Evolutionary conservation across 1,140 invertebrate genomes (phyloP), one percentile per base, ranked within the genome.

Genomic region (Caerostris extrusa): DNA sequence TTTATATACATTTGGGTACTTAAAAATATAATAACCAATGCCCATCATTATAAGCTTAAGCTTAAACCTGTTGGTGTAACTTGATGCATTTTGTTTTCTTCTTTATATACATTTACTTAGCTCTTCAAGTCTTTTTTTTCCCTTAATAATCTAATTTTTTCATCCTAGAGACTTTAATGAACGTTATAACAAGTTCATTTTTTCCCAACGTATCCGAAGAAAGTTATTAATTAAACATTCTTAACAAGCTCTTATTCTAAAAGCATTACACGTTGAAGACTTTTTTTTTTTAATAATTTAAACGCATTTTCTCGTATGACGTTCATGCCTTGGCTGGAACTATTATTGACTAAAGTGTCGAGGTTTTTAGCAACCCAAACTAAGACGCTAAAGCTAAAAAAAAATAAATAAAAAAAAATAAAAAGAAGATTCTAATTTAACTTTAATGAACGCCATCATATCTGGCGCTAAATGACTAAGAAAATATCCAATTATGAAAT

Each of bases 401-500:
- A 90, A 89, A 90, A 19, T 55, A 67, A 91, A 90, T n/a, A 89
- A 90, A 83, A 83, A 19, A 77, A 87, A 17, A 50, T 55, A 1
- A 19, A 64, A 67, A 91, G 71, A 89, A 90, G 64, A 83, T 34
- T 91, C 77, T 91, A 91, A 91, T 91, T 91, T 91, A 91, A 91
- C 77, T 91, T 91, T 91, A 91, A 91, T 91, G 90, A 91, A 83
- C 50, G 81, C 77, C 90, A 64, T 91, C 81, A 91, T 91, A 91
- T 83, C 71, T 85, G 77, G 56, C 90, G 50, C 55, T 91, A 91
- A 91, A 91, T 83, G 90, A 91, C 90, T 91, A 91, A 91, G 90
- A 91, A 91, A 91, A 91, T 91, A 91, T 91, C 90, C 90, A 91
- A 91, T 91, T 91, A 91, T 91, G 64, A 5, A 12, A 7, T 91